Evolutionary conservation across 1,140 invertebrate species (phyloP).

Genomic region (Pollicipes pollicipes): DNA sequence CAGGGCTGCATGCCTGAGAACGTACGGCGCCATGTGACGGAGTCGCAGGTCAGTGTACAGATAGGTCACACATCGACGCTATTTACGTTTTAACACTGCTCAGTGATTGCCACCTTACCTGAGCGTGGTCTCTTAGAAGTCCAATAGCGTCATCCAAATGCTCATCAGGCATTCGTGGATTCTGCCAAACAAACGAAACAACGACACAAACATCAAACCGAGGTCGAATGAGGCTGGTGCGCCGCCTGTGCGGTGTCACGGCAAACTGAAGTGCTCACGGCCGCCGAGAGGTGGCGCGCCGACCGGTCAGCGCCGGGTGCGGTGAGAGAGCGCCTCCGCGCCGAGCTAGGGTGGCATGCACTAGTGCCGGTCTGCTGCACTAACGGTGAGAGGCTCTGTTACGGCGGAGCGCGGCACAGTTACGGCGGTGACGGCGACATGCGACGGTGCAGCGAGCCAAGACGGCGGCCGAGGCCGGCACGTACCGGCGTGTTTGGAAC

Average conservation of each 20-base stretch:
- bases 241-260: background rate
- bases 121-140: background rate
- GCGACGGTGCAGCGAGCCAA: background rate
- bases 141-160: background rate
- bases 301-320: too few relatives aligned
- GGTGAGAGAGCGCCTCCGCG: background rate
- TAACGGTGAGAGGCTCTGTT: background rate
- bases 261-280: background rate
- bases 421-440: background rate
- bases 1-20: too few relatives aligned
- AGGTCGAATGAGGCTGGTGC: background rate
- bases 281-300: background rate
- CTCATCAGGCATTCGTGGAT: background rate
- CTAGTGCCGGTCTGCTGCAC: background rate
- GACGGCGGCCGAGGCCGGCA: background rate
- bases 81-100: too few relatives aligned
- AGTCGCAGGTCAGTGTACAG: too few relatives aligned
- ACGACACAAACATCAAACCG: background rate
- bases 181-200: background rate
- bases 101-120: background rate
- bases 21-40: too few relatives aligned
- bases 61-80: too few relatives aligned
- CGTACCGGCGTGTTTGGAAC: background rate
- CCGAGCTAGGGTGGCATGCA: background rate
- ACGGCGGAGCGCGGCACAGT: background rate